Evolutionary conservation across 2,797 vertebrate genomes (phyloP), one percentile per base, ranked within the genome.

Genomic region (Allobates femoralis): DNA sequence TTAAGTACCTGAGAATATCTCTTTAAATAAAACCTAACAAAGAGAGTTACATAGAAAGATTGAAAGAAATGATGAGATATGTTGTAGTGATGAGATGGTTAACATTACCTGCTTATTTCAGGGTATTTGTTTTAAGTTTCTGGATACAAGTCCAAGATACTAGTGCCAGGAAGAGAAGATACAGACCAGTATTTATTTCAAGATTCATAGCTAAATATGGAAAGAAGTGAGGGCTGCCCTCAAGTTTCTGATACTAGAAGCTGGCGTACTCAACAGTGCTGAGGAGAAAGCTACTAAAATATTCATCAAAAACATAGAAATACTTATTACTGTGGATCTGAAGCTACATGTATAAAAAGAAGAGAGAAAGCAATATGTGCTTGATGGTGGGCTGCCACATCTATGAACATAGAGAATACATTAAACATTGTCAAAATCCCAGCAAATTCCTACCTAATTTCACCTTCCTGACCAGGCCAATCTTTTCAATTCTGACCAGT

Each of bases 141-240:
- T 62, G 15, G 37, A 28, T 46, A 67, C 56, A 76, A 79, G 28
- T 32, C 26, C 0, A 11, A 79, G 0, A 18, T n/a, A 56, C 12
- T 56, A 19, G 62, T 34, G 32, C 66, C 66, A 71, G 7, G 58
- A 69, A 53, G 21, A 71, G 1, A 58, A 73, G 51, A 69, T 3
- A 37, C 50, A 71, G 18, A 53, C 8, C 30, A 8, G 28, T 12
- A 53, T 3, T 28, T 56, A 23, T 53, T 82, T 14, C 51, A 79
- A 46, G 30, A n/a, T 34, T 79, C 62, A 41, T 53, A 79, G 66
- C 83, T 78, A 78, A 79, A 85, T 85, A 79, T 79, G 83, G 83
- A 69, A 85, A 78, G n/a, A 78, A 26, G 6, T 37, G 26, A 78
- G 30, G n/a, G 62, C 51, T 5, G 75, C 46, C 30, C 30, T 30